Conservation (phyloP, 2,888 invertebrate species). For the Phortica okadai region DNA sequence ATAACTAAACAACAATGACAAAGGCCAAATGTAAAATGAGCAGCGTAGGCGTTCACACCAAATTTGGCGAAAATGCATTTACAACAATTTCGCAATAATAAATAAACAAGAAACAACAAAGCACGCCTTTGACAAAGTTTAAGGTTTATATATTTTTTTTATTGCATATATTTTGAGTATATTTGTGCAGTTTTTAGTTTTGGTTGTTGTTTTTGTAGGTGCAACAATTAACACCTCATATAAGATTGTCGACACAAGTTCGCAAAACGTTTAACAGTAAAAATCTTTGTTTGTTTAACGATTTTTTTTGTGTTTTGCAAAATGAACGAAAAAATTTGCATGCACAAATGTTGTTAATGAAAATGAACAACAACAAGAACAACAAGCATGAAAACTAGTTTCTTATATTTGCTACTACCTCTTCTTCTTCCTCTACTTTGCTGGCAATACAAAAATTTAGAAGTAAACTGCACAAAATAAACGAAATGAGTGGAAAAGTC, state of each 20-base stretch:
- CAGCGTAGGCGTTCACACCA: slow-evolving; percentile 61
- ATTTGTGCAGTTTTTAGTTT: slow-evolving; percentile 13
- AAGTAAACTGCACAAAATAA: slow-evolving; percentile 67
- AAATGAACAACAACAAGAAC: slow-evolving; percentile 62
- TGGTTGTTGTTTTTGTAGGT: slow-evolving; percentile 51
- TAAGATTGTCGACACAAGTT: slow-evolving; percentile 37
- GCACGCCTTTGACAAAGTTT: slow-evolving; percentile 51
- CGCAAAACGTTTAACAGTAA: slow-evolving; percentile 58
- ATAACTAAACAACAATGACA: neutral
- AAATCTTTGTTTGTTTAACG: slow-evolving; percentile 65
- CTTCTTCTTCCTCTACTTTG: slow-evolving; percentile 9
- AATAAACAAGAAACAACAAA: slow-evolving; percentile 48
- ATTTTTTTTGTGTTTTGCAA: slow-evolving; percentile 29
- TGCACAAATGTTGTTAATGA: slow-evolving; percentile 65
- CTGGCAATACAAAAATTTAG: slow-evolving; percentile 44
- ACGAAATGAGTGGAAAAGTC: slow-evolving; percentile 68
- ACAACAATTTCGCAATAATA: slow-evolving; percentile 66
- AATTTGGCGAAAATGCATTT: slow-evolving; percentile 62
- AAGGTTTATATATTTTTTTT: slow-evolving; percentile 12
- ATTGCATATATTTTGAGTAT: neutral
- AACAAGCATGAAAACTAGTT: slow-evolving; percentile 48
- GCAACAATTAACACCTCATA: slow-evolving; percentile 67
- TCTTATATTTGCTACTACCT: slow-evolving; percentile 26
- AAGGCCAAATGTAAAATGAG: neutral
- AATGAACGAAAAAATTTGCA: slow-evolving; percentile 45